Evolutionary conservation across 2,888 invertebrate species (phyloP).

Genomic region (Tipula confusa): DNA sequence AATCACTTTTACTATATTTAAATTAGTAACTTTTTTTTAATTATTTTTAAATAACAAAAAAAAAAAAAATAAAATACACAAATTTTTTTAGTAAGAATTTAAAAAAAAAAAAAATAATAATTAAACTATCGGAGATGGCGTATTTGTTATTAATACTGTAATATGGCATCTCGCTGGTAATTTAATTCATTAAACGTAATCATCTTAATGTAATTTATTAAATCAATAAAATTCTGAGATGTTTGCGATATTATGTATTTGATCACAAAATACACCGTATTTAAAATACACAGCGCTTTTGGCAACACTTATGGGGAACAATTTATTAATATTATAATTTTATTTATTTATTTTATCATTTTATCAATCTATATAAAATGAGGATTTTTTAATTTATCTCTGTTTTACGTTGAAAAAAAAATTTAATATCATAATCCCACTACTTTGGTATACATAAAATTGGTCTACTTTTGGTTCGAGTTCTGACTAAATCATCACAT

Average conservation of each 20-base stretch:
- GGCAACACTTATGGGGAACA: constrained; percentile 28
- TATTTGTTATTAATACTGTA: background rate
- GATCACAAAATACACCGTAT: constrained; percentile 8
- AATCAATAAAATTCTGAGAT: background rate
- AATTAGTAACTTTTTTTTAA: background rate
- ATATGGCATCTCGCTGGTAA: background rate
- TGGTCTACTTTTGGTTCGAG: background rate
- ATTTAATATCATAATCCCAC: background rate
- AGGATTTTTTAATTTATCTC: background rate
- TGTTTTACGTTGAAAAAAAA: background rate
- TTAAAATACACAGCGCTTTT: constrained; percentile 29
- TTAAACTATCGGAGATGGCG: background rate
- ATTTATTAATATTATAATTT: background rate
- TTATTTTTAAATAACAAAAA: background rate
- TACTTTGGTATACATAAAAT: background rate
- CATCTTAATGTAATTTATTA: background rate
- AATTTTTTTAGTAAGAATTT: constrained; percentile 9
- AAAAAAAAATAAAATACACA: background rate
- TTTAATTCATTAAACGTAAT: background rate
- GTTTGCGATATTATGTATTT: background rate
- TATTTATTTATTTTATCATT: background rate
- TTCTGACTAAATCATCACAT: background rate
- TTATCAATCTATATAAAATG: background rate
- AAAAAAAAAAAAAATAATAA: background rate
- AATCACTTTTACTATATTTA: background rate